A percentile compares a stretch with the other conserved stretches of the same genome.
phyloP scores from a whole-genome alignment of 2,113 vertebrate genomes.

The Catharus fuscescens region DNA sequence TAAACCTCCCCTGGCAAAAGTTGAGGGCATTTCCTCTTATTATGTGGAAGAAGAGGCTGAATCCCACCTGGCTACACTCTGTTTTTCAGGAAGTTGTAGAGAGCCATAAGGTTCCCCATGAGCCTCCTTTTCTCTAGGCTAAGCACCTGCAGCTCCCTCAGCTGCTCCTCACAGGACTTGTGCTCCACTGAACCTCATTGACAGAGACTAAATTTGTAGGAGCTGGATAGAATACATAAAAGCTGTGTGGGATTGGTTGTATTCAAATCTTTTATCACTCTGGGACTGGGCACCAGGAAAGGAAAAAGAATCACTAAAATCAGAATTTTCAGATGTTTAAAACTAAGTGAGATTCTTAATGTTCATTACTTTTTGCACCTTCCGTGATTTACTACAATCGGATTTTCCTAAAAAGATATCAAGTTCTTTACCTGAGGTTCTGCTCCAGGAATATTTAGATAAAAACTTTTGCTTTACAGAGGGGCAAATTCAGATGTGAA shows the following conservation, averaged over 20 bases:
- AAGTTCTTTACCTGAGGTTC: background rate
- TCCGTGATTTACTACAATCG: background rate
- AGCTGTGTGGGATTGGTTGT: background rate
- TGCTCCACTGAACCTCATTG: background rate
- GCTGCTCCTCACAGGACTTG: background rate
- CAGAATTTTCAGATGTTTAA: background rate
- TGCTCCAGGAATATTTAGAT: background rate
- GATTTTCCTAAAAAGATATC: background rate
- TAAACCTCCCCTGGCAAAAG: background rate
- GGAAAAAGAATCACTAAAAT: background rate
- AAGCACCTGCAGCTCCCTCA: background rate
- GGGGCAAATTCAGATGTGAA: background rate
- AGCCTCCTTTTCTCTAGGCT: background rate
- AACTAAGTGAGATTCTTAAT: background rate
- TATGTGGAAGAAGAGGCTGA: background rate
- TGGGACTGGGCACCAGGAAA: background rate
- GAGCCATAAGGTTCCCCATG: fast-evolving
- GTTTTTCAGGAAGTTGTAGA: background rate
- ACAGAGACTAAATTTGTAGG: background rate
- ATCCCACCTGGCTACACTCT: background rate
- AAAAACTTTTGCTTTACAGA: background rate
- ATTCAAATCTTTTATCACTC: background rate
- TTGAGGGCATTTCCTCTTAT: background rate
- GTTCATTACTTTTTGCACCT: background rate
- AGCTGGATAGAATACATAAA: background rate